A percentile compares a stretch with the other conserved stretches of the same genome.
phyloP scores from a whole-genome alignment of 2,113 vertebrate species.

The Narcine bancroftii region DNA sequence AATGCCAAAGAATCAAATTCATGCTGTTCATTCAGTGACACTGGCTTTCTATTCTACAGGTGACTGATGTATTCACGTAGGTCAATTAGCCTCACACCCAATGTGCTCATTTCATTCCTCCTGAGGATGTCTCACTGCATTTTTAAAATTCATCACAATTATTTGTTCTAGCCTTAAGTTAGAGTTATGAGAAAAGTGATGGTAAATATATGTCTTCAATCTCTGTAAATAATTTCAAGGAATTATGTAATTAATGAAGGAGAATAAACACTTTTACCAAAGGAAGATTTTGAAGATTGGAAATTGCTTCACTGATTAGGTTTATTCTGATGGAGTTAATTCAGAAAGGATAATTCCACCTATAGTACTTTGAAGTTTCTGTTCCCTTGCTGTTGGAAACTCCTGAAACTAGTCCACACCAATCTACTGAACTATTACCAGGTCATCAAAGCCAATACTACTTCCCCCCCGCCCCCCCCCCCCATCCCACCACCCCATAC shows the following conservation, averaged over 20 bases:
- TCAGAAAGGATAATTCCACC: not conserved
- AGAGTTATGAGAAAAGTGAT: not conserved
- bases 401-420: too few species aligned
- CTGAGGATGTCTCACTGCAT: not conserved
- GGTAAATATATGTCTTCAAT: not conserved
- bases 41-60: not conserved
- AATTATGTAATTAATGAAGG: constrained; percentile 22
- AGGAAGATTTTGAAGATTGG: not conserved
- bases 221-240: not conserved
- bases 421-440: too few species aligned
- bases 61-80: not conserved
- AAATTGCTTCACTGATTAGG: not conserved
- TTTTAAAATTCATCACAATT: not conserved
- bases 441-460: too few species aligned
- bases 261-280: constrained; percentile 10
- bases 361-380: not conserved
- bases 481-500: too few species aligned
- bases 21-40: not conserved
- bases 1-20: not conserved
- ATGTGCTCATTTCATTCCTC: not conserved
- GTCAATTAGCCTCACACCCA: not conserved
- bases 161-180: not conserved
- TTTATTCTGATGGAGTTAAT: not conserved
- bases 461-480: too few species aligned
- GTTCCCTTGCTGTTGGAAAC: too few species aligned